These are phyloP conservation scores for Tauraco erythrolophus DNA, from an alignment of 2,113 vertebrate genomes.

Conservation along the genomic window DNA sequence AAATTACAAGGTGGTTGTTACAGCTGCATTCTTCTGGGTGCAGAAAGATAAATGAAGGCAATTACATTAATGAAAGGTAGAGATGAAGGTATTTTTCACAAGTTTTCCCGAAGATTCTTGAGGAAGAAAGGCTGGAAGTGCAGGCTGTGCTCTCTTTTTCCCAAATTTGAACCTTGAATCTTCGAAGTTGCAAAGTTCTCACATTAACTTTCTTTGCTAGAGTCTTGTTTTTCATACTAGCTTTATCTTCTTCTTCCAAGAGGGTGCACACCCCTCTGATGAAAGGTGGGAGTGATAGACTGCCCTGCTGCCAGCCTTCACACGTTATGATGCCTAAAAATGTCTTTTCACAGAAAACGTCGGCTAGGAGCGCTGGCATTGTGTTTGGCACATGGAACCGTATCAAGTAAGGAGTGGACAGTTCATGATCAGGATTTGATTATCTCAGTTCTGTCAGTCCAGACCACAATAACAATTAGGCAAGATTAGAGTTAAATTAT, in stretches of 20 bases:
- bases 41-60: not conserved
- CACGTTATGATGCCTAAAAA: slow-evolving; percentile 41
- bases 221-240: not conserved
- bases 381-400: not conserved
- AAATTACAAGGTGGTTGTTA: not conserved
- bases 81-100: not conserved
- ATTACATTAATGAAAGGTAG: not conserved
- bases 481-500: slow-evolving; percentile 36
- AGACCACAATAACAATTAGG: not conserved
- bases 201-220: not conserved
- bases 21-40: fast-evolving
- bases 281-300: slow-evolving; percentile 55
- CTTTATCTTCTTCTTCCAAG: slow-evolving; percentile 42
- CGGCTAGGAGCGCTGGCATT: not conserved
- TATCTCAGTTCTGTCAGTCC: not conserved
- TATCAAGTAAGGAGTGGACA: not conserved
- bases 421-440: slow-evolving; percentile 29
- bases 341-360: slow-evolving; percentile 29
- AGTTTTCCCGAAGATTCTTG: not conserved
- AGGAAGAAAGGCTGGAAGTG: not conserved
- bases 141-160: not conserved
- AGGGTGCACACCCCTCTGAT: not conserved
- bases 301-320: slow-evolving; percentile 52
- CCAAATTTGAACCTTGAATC: not conserved
- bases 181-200: not conserved